Evolutionary conservation across 2,797 vertebrate species (phyloP).

Genomic region (Parambassis ranga): DNA sequence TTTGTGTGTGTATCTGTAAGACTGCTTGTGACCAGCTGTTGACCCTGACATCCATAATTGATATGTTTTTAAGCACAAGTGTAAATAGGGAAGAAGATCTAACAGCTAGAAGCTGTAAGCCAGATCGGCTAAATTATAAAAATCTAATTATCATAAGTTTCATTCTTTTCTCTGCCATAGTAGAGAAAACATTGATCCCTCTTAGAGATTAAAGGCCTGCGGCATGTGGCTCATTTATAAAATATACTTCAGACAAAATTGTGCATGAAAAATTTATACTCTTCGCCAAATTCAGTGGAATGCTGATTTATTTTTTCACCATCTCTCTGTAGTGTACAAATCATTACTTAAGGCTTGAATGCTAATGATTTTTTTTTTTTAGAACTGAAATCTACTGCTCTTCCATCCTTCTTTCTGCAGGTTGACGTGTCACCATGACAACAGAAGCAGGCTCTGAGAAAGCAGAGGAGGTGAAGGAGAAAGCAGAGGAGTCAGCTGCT

Average conservation of each 20-base stretch:
- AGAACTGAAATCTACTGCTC: fast-evolving
- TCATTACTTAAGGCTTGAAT: neutral
- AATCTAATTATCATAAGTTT: neutral
- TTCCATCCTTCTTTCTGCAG: constrained; percentile 62
- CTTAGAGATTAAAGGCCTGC: neutral
- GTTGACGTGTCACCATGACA: constrained; percentile 85
- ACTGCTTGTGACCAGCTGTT: constrained; percentile 46
- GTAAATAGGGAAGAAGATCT: neutral
- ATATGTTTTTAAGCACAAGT: constrained; percentile 28
- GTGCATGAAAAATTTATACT: constrained; percentile 44
- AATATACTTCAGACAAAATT: constrained; percentile 45
- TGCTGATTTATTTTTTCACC: neutral
- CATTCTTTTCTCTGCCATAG: neutral
- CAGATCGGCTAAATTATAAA: neutral
- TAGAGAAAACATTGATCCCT: neutral
- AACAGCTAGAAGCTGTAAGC: constrained; percentile 28
- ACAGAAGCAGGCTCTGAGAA: constrained; percentile 88
- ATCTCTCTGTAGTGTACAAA: neutral
- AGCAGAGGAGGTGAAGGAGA: constrained; percentile 89
- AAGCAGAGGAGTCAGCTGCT: constrained; percentile 79
- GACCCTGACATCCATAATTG: constrained; percentile 30
- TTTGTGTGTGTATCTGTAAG: neutral
- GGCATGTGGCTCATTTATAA: constrained; percentile 59
- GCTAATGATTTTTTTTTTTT: neutral
- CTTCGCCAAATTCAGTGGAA: constrained; percentile 6